Conservation (phyloP, 2,113 vertebrate genomes). For the Zosterops borbonicus region DNA sequence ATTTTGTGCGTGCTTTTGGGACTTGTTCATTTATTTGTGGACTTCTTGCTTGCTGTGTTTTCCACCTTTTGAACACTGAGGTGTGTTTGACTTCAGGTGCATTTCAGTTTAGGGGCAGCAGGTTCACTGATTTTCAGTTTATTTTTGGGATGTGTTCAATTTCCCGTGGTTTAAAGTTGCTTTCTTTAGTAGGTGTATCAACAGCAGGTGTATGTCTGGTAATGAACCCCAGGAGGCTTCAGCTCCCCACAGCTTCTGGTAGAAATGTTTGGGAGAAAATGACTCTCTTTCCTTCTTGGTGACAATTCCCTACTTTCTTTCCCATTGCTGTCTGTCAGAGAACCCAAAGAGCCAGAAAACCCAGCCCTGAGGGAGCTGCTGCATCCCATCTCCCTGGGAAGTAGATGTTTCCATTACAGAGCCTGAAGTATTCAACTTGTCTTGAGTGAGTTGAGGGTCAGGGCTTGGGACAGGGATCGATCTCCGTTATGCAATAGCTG, state of each 20-base stretch:
- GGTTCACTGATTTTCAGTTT: background rate
- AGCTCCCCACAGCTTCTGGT: background rate
- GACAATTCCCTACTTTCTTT: background rate
- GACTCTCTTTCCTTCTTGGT: background rate
- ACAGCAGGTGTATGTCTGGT: background rate
- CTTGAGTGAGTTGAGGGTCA: constrained; percentile 37
- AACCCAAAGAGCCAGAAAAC: background rate
- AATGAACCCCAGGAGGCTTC: background rate
- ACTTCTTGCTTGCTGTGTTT: background rate
- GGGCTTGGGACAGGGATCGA: background rate
- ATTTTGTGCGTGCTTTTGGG: constrained; percentile 1
- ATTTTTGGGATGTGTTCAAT: background rate
- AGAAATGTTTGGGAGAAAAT: background rate
- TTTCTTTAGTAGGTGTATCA: background rate
- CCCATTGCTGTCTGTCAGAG: background rate
- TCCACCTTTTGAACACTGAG: background rate
- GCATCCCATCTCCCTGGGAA: background rate
- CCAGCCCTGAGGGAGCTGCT: background rate
- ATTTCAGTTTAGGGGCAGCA: background rate
- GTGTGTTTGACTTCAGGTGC: background rate
- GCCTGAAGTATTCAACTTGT: constrained; percentile 29
- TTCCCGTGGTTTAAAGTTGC: background rate
- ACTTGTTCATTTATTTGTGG: background rate
- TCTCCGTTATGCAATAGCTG: constrained; percentile 39
- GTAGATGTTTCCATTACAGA: background rate